Percentiles rank a stretch among this genome's conserved stretches.
Evolutionary conservation across 2,113 vertebrate species (phyloP).

Genomic region (Candoia aspera): DNA sequence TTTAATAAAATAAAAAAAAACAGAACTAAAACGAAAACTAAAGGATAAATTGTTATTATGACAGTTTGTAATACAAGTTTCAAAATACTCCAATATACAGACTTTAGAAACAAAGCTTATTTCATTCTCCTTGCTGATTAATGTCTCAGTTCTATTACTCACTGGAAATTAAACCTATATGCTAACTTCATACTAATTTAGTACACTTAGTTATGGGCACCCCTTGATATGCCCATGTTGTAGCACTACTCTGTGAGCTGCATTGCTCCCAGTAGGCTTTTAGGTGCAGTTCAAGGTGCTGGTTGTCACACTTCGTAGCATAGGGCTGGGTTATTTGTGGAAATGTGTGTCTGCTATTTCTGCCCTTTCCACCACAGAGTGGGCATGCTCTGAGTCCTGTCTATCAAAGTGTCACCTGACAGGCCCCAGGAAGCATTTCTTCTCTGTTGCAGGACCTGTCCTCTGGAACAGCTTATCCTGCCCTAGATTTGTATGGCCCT

Average conservation of each 20-base stretch:
- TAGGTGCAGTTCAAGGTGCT: not conserved
- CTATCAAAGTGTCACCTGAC: not conserved
- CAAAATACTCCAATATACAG: constrained; percentile 66
- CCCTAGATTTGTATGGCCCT: too few relatives aligned
- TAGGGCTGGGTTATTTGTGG: not conserved
- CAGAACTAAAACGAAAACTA: constrained; percentile 67
- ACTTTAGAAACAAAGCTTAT: constrained; percentile 59
- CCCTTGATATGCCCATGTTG: not conserved
- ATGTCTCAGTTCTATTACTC: constrained; percentile 60
- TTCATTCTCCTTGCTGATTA: constrained; percentile 38
- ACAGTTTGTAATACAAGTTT: constrained; percentile 64
- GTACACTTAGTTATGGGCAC: not conserved
- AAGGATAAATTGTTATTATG: constrained; percentile 55
- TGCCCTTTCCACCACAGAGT: not conserved
- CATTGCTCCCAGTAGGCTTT: not conserved
- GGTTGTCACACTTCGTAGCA: not conserved
- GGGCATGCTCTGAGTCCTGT: not conserved
- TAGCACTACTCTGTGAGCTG: not conserved
- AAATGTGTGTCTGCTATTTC: not conserved
- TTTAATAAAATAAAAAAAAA: constrained; percentile 47
- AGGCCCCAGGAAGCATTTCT: not conserved
- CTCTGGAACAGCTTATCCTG: not conserved
- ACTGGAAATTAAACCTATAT: constrained; percentile 50
- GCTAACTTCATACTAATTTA: constrained; percentile 32
- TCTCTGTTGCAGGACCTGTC: not conserved